Evolutionary conservation across 2,888 invertebrate species (phyloP).

Genomic region (Andrena praecox): DNA sequence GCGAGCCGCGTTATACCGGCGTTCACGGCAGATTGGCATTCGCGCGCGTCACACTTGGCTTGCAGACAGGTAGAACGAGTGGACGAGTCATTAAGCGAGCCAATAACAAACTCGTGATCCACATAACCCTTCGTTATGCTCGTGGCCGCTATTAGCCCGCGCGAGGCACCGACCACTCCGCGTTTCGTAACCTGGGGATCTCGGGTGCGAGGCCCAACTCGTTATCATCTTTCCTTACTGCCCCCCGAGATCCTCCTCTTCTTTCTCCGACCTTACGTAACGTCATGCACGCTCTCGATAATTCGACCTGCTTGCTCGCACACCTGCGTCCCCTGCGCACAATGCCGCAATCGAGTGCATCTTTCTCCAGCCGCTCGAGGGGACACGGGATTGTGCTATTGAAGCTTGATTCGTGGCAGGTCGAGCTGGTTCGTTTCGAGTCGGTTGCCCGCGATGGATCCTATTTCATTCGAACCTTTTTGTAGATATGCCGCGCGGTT

Average conservation of each 20-base stretch:
- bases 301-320: constrained; percentile 41
- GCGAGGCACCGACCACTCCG: constrained; percentile 51
- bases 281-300: constrained; percentile 55
- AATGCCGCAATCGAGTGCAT: constrained; percentile 40
- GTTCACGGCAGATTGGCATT: constrained; percentile 41
- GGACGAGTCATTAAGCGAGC: constrained; percentile 70
- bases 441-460: not conserved
- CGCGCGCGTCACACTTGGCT: constrained; percentile 20
- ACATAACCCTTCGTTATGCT: constrained; percentile 72
- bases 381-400: not conserved
- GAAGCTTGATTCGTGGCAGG: not conserved
- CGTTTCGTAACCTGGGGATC: constrained; percentile 61
- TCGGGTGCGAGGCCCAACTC: constrained; percentile 58
- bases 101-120: constrained; percentile 73
- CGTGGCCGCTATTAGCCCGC: constrained; percentile 65
- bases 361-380: not conserved
- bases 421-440: not conserved
- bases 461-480: not conserved
- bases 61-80: constrained; percentile 66
- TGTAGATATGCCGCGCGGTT: not conserved
- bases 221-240: constrained; percentile 56
- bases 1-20: constrained; percentile 51
- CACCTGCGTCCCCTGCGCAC: constrained; percentile 53
- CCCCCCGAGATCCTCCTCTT: constrained; percentile 5
- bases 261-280: constrained; percentile 65